A percentile compares a stretch with the other conserved stretches of the same genome.
phyloP scores from a whole-genome alignment of 2,888 invertebrate genomes.

The Lobophora halterata region DNA sequence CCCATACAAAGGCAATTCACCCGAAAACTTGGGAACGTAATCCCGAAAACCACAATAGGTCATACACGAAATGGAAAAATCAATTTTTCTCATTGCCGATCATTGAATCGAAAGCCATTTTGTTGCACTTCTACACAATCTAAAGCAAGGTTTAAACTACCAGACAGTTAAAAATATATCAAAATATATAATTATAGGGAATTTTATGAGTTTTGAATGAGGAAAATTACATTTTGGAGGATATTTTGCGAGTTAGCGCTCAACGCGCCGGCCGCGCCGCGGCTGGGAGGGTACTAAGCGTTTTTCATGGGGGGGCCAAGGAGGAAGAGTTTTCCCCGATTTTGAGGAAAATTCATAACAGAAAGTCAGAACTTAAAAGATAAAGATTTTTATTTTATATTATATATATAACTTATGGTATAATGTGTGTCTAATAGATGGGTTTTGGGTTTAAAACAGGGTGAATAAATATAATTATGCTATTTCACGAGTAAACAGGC shows the following conservation, averaged over 20 bases:
- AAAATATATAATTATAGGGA: slow-evolving; percentile 16
- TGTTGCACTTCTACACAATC: slow-evolving; percentile 16
- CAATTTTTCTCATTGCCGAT: slow-evolving; percentile 52
- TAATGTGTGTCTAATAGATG: no score
- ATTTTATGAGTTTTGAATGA: slow-evolving; percentile 15
- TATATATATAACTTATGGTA: no score
- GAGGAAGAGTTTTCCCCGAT: slow-evolving; percentile 38
- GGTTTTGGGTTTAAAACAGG: no score
- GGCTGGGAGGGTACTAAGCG: slow-evolving; percentile 59
- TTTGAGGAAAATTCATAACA: slow-evolving; percentile 33
- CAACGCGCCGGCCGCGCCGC: slow-evolving; percentile 65
- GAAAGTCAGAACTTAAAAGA: no score
- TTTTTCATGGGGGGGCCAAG: slow-evolving; percentile 25
- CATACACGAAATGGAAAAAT: slow-evolving; percentile 56
- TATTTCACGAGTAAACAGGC: no score
- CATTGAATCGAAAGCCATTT: slow-evolving; percentile 28
- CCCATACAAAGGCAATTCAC: slow-evolving; percentile 4
- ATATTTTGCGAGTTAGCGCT: slow-evolving; percentile 42
- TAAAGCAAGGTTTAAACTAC: slow-evolving; percentile 21
- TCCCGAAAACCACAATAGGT: slow-evolving; percentile 45
- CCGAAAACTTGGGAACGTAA: slow-evolving; percentile 23
- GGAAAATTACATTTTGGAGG: slow-evolving; percentile 40
- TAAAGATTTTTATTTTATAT: no score
- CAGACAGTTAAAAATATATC: slow-evolving; percentile 32
- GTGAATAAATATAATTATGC: no score